Evolutionary conservation across 2,888 invertebrate species (phyloP).

Genomic region (Digitonthophagus gazella): DNA sequence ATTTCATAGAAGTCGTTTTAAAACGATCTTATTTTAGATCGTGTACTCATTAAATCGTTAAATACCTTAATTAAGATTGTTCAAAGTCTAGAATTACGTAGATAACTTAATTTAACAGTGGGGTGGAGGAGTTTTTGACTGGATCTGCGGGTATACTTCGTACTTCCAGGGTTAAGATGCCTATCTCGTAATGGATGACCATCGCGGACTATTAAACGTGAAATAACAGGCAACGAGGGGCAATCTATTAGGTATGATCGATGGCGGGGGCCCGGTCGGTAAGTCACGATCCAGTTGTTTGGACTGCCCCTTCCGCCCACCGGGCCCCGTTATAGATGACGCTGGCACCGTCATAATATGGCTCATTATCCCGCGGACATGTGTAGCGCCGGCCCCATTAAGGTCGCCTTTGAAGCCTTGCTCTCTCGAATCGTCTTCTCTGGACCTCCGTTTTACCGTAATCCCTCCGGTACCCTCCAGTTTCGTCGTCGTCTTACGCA

Average conservation of each 20-base stretch:
- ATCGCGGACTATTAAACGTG: background rate
- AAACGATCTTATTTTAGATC: no score
- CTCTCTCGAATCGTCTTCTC: background rate
- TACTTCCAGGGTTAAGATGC: background rate
- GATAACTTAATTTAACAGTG: no score
- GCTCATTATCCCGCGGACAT: constrained; percentile 19
- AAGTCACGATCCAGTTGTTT: constrained; percentile 25
- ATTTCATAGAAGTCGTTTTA: no score
- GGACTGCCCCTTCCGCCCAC: constrained; percentile 21
- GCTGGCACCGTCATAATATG: constrained; percentile 21
- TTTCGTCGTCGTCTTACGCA: no score
- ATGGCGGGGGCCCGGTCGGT: constrained; percentile 20
- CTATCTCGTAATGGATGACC: background rate
- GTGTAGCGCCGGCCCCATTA: constrained; percentile 20
- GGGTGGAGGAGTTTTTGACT: no score
- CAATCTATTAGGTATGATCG: constrained; percentile 17
- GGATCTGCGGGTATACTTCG: no score
- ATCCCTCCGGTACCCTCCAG: no score
- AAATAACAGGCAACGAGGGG: background rate
- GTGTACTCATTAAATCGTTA: no score
- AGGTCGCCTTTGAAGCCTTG: constrained; percentile 8
- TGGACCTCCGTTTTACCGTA: background rate
- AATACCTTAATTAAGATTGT: no score
- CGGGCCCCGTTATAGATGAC: constrained; percentile 18
- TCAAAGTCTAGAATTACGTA: no score